A percentile compares a stretch with the other conserved stretches of the same genome.
Evolutionary conservation across 2,113 vertebrate species (phyloP).

Genomic region (Hippocampus abdominalis): DNA sequence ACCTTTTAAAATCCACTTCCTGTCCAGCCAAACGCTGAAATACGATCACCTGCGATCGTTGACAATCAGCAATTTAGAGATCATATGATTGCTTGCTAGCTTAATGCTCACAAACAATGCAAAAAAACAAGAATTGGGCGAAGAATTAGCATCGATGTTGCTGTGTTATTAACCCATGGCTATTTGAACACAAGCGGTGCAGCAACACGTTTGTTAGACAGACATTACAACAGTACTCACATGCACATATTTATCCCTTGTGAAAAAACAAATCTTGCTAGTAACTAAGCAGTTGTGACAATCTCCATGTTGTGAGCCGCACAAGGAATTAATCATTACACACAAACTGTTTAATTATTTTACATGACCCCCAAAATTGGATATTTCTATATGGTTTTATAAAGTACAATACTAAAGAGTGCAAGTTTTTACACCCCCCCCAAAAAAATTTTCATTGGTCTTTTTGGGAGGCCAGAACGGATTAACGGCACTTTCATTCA

Average conservation of each 20-base stretch:
- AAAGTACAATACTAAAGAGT: too few species aligned
- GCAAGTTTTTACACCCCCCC: too few species aligned
- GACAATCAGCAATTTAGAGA: neutral
- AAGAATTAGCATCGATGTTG: neutral
- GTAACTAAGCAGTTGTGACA: too few species aligned
- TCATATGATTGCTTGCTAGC: neutral
- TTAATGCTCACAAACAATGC: neutral
- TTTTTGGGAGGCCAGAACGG: neutral
- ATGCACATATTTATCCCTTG: neutral
- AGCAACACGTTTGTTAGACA: neutral
- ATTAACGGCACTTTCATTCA: neutral
- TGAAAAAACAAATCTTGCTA: neutral
- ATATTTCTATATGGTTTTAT: too few species aligned
- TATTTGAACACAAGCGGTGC: too few species aligned
- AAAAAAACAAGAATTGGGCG: neutral
- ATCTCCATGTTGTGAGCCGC: too few species aligned
- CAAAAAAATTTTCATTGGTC: neutral
- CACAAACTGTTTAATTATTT: too few species aligned
- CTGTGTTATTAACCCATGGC: neutral
- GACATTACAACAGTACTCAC: neutral
- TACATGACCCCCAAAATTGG: too few species aligned
- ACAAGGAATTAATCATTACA: too few species aligned
- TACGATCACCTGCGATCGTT: neutral
- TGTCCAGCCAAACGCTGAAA: slow-evolving; percentile 6
- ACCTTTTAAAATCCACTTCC: slow-evolving; percentile 21